Percentiles rank a stretch among this genome's conserved stretches.
These are phyloP conservation scores for Melipona bicolor DNA, from an alignment of 2,888 invertebrate species.

Conservation along the genomic window DNA sequence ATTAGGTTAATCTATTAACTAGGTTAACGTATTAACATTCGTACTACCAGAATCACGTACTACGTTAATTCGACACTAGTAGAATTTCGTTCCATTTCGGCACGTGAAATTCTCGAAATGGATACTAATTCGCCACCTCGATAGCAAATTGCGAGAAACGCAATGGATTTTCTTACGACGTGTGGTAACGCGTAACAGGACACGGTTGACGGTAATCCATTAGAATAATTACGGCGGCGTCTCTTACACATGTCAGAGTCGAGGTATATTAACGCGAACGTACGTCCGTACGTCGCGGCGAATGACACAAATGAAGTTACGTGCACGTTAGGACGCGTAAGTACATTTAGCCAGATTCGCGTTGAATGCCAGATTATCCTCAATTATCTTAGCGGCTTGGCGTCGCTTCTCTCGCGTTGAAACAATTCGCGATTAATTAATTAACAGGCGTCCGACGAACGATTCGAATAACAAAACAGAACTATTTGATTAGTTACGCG, in stretches of 20 bases:
- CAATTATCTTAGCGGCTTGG: neutral
- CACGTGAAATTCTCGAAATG: neutral
- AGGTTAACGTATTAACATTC: no score
- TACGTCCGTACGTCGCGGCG: neutral
- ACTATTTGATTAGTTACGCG: constrained; percentile 34
- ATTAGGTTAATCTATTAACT: no score
- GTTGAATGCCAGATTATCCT: constrained; percentile 4
- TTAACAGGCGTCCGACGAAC: neutral
- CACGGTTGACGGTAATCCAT: constrained; percentile 1
- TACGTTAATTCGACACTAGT: neutral
- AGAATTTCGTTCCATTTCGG: neutral
- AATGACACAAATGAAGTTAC: constrained; percentile 1
- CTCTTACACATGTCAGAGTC: neutral
- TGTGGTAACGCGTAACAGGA: neutral
- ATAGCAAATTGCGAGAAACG: no score
- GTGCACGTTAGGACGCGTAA: neutral
- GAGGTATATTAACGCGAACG: neutral
- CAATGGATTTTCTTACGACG: no score
- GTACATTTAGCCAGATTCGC: neutral
- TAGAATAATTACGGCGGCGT: constrained; percentile 11
- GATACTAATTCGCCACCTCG: neutral
- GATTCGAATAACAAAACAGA: neutral
- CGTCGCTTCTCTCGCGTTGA: neutral
- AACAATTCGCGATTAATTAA: neutral
- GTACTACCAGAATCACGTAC: no score